These are phyloP conservation scores for Tyria jacobaeae DNA, from an alignment of 2,888 invertebrate species.

Conservation along the genomic window DNA sequence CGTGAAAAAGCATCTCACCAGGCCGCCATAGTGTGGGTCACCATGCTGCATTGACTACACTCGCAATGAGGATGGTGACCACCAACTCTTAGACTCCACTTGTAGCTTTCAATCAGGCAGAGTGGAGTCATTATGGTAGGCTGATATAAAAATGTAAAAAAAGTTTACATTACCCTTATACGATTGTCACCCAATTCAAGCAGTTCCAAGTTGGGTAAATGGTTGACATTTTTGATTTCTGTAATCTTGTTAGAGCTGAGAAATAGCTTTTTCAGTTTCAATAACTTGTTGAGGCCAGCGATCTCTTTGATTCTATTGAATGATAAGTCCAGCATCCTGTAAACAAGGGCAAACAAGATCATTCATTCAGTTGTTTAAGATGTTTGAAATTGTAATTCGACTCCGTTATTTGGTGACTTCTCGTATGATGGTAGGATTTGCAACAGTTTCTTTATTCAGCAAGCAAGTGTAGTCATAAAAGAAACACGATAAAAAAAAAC, in stretches of 20 bases:
- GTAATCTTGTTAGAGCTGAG: constrained; percentile 96
- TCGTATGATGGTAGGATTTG: too few species aligned
- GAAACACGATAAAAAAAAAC: too few species aligned
- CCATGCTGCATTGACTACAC: too few species aligned
- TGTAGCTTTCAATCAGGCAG: too few species aligned
- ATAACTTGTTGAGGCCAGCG: constrained; percentile 91
- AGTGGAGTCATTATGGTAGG: too few species aligned
- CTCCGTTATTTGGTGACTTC: not conserved
- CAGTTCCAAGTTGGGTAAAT: constrained; percentile 92
- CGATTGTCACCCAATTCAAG: constrained; percentile 98
- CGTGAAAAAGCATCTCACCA: too few species aligned
- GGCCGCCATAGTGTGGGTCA: too few species aligned
- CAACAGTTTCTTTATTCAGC: too few species aligned
- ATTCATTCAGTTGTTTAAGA: not conserved
- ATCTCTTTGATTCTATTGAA: constrained; percentile 97
- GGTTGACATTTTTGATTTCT: constrained; percentile 95
- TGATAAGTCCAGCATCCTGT: constrained; percentile 95
- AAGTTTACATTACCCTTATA: constrained; percentile 88
- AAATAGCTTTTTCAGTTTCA: constrained; percentile 93
- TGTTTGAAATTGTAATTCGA: not conserved
- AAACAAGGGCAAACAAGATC: constrained; percentile 56
- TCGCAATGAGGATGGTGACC: too few species aligned
- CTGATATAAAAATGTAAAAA: too few species aligned
- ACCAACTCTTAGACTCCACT: too few species aligned
- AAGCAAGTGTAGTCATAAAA: too few species aligned